Base-by-base conservation (phyloP, 2,888 invertebrate genomes). In the Parapristionchus giblindavisi region DNA sequence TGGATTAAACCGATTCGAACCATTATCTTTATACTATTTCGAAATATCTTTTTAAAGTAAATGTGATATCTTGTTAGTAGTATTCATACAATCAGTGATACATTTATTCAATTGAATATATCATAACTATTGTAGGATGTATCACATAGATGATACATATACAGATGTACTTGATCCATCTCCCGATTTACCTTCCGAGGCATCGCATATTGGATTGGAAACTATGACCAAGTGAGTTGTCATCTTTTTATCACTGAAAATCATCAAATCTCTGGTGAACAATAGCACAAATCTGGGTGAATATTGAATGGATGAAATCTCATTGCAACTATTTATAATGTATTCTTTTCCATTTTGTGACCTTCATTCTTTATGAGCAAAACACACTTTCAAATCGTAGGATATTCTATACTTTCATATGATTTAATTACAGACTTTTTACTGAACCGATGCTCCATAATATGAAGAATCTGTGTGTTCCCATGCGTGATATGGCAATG, bases 401-500 rank as follows among this genome's bases (percentile, higher is more conserved):
- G 21, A 51, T 17, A 24, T 21, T 38, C 36, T 24, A 14, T 38
- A 2, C 8, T 63, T n/a, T 36, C 43, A 43, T 8, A 6, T 11
- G 2, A 48, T n/a, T 24, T 32, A 11, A 38, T 27, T 71, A 27
- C 43, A 58, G 71, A 43, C 43, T 71, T 21, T 71, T 71, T 43
- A 32, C 58, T 32, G 40, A 21, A 6, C 71, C 71, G 6, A 38
- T 38, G 11, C 40, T 58, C 27, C 29, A 58, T 2, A 56, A 71
- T 43, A 24, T 71, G 14, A 14, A n/a, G 1, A 58, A 29, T 58
- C 58, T 71, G 5, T 56, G 40, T 40, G 34, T 58, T 38, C 71
- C 71, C 27, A 71, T 71, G 71, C 38, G 71, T 27, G 71, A 71
- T 27, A 71, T 71, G 71, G 58, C 43, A 40, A 71, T 71, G 71